These are phyloP conservation scores for Stylophora pistillata DNA, from an alignment of 64 coral and sea anemone genomes.

Conservation along the genomic window DNA sequence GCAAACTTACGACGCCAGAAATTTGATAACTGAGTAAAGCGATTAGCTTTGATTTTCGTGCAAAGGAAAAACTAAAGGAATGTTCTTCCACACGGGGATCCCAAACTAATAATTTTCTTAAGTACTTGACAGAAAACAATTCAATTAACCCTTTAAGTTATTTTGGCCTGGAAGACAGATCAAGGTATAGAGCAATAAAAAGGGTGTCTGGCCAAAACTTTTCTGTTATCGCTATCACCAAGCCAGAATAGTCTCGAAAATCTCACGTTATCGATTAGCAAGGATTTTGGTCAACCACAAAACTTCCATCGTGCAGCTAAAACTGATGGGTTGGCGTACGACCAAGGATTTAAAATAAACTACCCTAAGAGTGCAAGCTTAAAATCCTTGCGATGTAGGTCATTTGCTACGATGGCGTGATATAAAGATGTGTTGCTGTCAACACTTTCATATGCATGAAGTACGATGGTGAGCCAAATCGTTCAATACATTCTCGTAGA, in stretches of 20 bases:
- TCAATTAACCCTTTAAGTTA: not conserved
- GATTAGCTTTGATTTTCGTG: not conserved
- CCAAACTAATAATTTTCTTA: conserved; percentile 19
- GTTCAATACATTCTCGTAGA: no score
- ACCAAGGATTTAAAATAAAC: conserved; percentile 2
- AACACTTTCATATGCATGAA: not conserved
- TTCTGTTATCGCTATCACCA: not conserved
- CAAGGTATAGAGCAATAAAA: not conserved
- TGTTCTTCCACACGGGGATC: not conserved
- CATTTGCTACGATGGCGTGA: conserved; percentile 16
- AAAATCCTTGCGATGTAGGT: not conserved
- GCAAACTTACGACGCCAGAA: not conserved
- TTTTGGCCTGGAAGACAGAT: not conserved
- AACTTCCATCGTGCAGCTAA: not conserved
- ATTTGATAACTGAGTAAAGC: not conserved
- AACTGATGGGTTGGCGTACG: not conserved
- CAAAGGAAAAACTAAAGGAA: not conserved
- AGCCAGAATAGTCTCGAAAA: not conserved
- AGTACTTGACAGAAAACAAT: conserved; percentile 25
- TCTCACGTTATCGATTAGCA: conserved; percentile 1
- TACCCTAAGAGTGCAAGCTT: not conserved
- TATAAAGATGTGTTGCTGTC: not conserved
- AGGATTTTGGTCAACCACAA: not conserved
- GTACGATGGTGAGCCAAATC: not conserved
- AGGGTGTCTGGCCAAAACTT: not conserved